Base-by-base conservation (phyloP, 2,888 invertebrate genomes). In the Hymenopus coronatus region DNA sequence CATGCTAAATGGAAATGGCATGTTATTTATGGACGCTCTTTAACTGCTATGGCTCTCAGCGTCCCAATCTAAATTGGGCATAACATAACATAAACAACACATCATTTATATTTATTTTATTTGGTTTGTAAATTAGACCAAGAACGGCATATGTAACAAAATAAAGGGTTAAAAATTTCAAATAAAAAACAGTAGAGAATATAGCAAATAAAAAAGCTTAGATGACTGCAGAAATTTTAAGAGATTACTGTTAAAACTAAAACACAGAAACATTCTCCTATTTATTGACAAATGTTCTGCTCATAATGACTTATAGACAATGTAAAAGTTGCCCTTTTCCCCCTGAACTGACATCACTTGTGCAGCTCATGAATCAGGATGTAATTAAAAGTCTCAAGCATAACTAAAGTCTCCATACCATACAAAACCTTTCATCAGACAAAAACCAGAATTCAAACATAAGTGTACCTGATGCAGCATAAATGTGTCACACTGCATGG, bases 401-500 rank as follows among this genome's bases (percentile, higher is more conserved):
- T n/a, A 27, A 70, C n/a, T 86, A 70, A 27, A 54, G 70, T 15
- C 28, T 7, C 28, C 83, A 15, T 83, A 28, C 28, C 4, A 28
- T 83, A n/a, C n/a, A n/a, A 83, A 83, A 83, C 27, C 28, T 83
- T 83, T 83, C 28, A 28, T 27, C 83, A 83, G 83, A 83, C 83
- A 83, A 28, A 83, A 83, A 83, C 28, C n/a, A 83, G 83, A 83
- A 85, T 28, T 40, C 85, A 85, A 85, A 30, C 9, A 85, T 85
- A 85, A 40, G 85, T 46, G 20, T 30, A 15, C 40, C 33, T 83
- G 28, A 83, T 40, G 20, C 85, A 85, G 85, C 54, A 85, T 27
- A 6, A 85, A 85, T 85, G 85, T 85, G 85, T 85, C 40, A 28
- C 85, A 85, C 3, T 46, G 85, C 85, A 27, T 85, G 85, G n/a